Base-by-base conservation (phyloP, 2,888 invertebrate genomes). In the Cephus pygmeus region DNA sequence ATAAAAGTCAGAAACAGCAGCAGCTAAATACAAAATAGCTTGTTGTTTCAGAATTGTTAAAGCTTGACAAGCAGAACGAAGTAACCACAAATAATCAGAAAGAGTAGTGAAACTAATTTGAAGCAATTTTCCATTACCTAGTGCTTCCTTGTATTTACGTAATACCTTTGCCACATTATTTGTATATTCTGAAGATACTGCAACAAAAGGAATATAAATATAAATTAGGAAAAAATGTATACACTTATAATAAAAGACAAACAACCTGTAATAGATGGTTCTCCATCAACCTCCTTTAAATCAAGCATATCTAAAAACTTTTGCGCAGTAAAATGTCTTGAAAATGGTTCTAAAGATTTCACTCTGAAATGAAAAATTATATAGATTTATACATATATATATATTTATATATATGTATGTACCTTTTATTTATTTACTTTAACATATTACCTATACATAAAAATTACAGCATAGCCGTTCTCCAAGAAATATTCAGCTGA, bases 1-100 rank as follows among this genome's bases (percentile, higher is more conserved):
- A 92, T 99, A 99, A 93, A 99, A 99, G 93, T 99, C 99, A 0
- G 99, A 98, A 0, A 99, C 99, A 4, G 99, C 99, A 1, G 99
- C 99, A 31, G 99, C 99, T 77, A 99, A 93, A 91, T 98, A 99
- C n/a, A 99, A 92, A 85, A 98, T 91, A 0, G 96, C 97, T 40
- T 93, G 92, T 0, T 94, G 91, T 11, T 95, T 95, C 75, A 96
- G 92, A 73, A 93, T 91, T 15, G 95, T 94, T 80, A 99, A 92
- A 83, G 95, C 94, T 91, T 96, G 95, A 87, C 97, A 96, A 33
- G 96, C 95, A 23, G 96, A 97, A 81, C 96, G 93, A 83, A 99
- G 92, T 80, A 98, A 93, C 96, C 98, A 97, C 90, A 99, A 95
- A 92, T 99, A 99, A 87, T 99, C 98, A 0, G 96, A 95, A 23